Conservation (phyloP, 1,140 invertebrate genomes). For the Cydia fagiglandana region DNA sequence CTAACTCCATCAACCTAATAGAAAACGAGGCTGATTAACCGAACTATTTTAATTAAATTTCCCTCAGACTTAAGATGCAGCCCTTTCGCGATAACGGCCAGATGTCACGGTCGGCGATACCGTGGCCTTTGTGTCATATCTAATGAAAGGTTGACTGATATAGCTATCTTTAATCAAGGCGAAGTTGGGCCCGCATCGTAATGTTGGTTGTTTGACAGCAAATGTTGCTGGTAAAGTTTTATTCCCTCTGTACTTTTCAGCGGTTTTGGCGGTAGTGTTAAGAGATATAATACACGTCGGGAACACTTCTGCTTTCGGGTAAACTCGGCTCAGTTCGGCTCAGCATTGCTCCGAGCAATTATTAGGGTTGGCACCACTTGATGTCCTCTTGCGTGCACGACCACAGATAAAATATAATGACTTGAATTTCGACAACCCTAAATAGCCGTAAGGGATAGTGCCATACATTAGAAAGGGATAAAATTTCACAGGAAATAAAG, state of each 20-base stretch:
- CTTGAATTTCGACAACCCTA: too few species aligned
- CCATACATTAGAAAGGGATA: too few species aligned
- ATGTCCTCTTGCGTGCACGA: too few species aligned
- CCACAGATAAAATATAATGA: too few species aligned
- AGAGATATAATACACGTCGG: not conserved
- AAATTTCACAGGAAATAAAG: too few species aligned
- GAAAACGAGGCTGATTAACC: conserved; percentile 7
- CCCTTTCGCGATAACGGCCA: conserved; percentile 72
- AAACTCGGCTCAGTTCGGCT: too few species aligned
- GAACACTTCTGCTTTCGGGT: too few species aligned
- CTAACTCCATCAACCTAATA: conserved; percentile 15
- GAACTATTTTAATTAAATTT: conserved; percentile 31
- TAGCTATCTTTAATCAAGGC: conserved; percentile 76
- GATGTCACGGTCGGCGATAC: conserved; percentile 67
- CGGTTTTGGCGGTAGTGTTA: not conserved
- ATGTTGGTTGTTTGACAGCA: conserved; percentile 59
- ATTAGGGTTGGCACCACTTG: too few species aligned
- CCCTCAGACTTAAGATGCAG: conserved; percentile 57
- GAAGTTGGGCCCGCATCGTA: conserved; percentile 58
- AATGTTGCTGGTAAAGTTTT: conserved; percentile 41
- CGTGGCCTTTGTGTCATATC: conserved; percentile 69
- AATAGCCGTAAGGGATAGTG: too few species aligned
- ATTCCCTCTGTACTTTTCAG: conserved; percentile 27
- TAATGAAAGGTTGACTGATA: conserved; percentile 76
- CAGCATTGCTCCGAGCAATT: too few species aligned